These are phyloP conservation scores for Caretta caretta DNA, from an alignment of 2,113 vertebrate genomes.

Conservation along the genomic window DNA sequence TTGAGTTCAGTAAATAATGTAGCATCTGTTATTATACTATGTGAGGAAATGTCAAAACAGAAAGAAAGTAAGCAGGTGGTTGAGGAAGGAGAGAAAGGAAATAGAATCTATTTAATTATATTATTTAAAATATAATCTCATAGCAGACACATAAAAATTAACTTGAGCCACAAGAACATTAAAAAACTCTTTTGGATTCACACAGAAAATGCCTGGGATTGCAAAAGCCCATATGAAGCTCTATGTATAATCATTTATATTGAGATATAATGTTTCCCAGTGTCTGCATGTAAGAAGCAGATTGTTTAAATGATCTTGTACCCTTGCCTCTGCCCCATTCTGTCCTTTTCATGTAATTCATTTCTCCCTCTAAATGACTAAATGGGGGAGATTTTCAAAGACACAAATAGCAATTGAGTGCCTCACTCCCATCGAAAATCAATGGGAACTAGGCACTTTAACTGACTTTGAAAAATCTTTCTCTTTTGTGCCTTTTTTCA, in stretches of 20 bases:
- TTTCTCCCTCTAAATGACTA: conserved; percentile 42
- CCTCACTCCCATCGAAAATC: not conserved
- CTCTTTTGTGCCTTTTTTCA: not conserved
- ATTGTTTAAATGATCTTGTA: conserved; percentile 2
- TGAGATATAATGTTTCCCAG: conserved; percentile 65
- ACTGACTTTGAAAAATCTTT: not conserved
- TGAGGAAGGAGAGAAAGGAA: conserved; percentile 66
- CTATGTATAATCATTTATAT: conserved; percentile 75
- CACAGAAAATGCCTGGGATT: not conserved
- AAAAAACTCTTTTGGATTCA: not conserved
- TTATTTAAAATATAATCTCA: conserved; percentile 68
- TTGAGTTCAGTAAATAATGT: conserved; percentile 96
- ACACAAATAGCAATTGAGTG: conserved; percentile 1
- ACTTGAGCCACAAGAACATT: conserved; percentile 2
- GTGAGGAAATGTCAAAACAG: conserved; percentile 92
- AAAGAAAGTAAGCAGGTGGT: conserved; percentile 81
- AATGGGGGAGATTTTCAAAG: conserved; percentile 34
- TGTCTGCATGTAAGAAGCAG: conserved; percentile 41
- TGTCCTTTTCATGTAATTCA: not conserved
- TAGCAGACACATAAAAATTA: conserved; percentile 68
- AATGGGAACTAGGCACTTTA: not conserved
- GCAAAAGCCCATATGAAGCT: not conserved
- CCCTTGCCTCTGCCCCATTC: conserved; percentile 35
- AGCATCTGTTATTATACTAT: conserved; percentile 93
- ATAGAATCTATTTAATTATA: conserved; percentile 58